Base-by-base conservation (phyloP, 2,888 invertebrate species). In the Ellobium chinense region DNA sequence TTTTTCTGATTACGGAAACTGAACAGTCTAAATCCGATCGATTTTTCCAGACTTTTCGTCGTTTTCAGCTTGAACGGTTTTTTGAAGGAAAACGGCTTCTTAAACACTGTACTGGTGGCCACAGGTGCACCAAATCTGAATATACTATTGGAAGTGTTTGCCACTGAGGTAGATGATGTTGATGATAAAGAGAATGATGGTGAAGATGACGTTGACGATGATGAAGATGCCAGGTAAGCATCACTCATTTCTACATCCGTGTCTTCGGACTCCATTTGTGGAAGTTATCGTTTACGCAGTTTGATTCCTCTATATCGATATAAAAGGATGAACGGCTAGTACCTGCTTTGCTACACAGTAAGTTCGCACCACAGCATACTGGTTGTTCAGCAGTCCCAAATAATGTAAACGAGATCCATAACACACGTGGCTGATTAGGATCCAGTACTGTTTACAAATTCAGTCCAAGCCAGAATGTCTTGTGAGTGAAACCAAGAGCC, bases 161-260 rank as follows among this genome's bases (percentile, higher is more conserved):
- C n/a, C 0, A 65, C 27, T 21, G 46, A 18, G 3, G 62, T 0
- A 1, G 62, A 2, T 36, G 56, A 36, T 21, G 62, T 2, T n/a
- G 78, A 46, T 18, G 72, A 34, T n/a, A n/a, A n/a, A n/a, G n/a
- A n/a, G 54, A 37, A 69, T 21, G 78, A 62, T 14, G 78, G 54
- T 18, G 60, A 29, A 5, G 39, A 37, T 27, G 69, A 37, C n/a
- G 69, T 39, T 7, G 69, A 70, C 21, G 70, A 63, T 12, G 70
- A 54, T 12, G 72, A 54, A 18, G 65, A 66, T 36, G 76, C 66
- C 4, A 46, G 14, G 27, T 46, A 37, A 3, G 46, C 69, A 60
- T 77, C 77, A 31, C 77, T 60, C 77, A 77, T 77, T 36, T 77
- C 77, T 18, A 77, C 69, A 31, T 77, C 77, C 24, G 68, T 39